phyloP scores from a whole-genome alignment of 2,113 vertebrate genomes.

The Pica pica region DNA sequence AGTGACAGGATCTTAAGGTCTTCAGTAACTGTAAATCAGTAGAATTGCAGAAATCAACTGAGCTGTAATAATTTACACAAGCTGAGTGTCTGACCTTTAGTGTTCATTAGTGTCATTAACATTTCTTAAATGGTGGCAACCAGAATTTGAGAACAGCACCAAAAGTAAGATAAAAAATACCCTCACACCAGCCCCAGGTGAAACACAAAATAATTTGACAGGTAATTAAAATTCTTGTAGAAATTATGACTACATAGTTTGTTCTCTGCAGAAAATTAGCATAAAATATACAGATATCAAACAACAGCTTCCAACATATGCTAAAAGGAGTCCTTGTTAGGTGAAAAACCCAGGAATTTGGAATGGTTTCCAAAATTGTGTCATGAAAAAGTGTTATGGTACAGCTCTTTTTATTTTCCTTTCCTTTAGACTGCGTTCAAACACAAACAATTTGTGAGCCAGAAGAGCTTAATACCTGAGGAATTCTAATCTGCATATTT shows the following conservation, averaged over 20 bases:
- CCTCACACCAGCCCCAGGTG: background rate
- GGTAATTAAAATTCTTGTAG: slow-evolving; percentile 68
- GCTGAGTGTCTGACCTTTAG: background rate
- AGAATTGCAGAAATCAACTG: background rate
- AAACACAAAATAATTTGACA: slow-evolving; percentile 65
- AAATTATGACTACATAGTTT: slow-evolving; percentile 45
- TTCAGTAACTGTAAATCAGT: slow-evolving; percentile 2
- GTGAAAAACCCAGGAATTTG: slow-evolving; percentile 26
- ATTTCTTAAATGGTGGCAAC: slow-evolving; percentile 15
- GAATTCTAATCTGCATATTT: slow-evolving; percentile 62
- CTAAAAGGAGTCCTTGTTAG: slow-evolving; percentile 55
- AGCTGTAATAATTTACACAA: slow-evolving; percentile 22
- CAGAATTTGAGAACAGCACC: background rate
- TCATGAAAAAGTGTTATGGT: slow-evolving; percentile 45
- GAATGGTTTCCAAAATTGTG: slow-evolving; percentile 59
- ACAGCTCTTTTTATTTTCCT: slow-evolving; percentile 44
- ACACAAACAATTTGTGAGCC: slow-evolving; percentile 55
- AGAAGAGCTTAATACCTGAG: slow-evolving; percentile 49
- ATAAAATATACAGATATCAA: slow-evolving; percentile 65
- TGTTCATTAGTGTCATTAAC: slow-evolving; percentile 29
- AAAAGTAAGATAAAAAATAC: background rate
- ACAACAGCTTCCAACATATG: slow-evolving; percentile 58
- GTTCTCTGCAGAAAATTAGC: slow-evolving; percentile 65
- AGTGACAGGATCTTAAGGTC: background rate
- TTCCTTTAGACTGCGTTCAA: slow-evolving; percentile 46